Conservation (phyloP, 2,888 invertebrate genomes). For the Amphipoea oculea region DNA sequence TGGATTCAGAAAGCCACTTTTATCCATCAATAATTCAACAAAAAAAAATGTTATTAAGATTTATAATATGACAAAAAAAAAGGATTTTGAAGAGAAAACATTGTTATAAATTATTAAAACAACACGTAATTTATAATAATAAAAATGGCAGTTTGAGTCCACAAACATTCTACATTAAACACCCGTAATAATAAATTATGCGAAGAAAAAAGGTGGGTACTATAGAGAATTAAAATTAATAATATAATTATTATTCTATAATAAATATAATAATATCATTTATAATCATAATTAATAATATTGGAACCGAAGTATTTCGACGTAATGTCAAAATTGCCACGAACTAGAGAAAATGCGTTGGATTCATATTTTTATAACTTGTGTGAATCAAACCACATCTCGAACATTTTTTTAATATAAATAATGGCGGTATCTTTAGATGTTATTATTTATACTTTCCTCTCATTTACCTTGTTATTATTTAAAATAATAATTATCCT, state of each 20-base stretch:
- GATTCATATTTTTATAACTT: slow-evolving; percentile 15
- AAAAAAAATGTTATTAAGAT: neutral
- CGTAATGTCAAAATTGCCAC: slow-evolving; percentile 54
- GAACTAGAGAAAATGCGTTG: slow-evolving; percentile 20
- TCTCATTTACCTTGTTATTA: neutral
- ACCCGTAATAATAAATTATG: slow-evolving; percentile 65
- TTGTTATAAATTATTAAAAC: slow-evolving; percentile 10
- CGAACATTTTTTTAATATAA: neutral
- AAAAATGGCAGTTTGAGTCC: slow-evolving; percentile 40
- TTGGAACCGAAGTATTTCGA: slow-evolving; percentile 45
- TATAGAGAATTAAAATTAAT: slow-evolving; percentile 60
- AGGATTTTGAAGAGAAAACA: slow-evolving; percentile 3
- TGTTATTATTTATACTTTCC: neutral
- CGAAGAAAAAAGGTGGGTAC: slow-evolving; percentile 65
- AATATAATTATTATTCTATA: slow-evolving; percentile 53
- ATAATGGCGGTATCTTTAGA: neutral
- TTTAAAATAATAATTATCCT: neutral
- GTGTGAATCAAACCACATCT: slow-evolving; percentile 51
- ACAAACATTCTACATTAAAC: slow-evolving; percentile 42
- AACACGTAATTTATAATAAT: neutral
- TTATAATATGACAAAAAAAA: neutral
- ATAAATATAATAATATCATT: slow-evolving; percentile 65
- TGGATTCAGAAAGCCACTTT: slow-evolving; percentile 42
- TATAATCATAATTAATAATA: slow-evolving; percentile 43
- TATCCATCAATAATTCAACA: neutral